Percentiles rank a stretch among this genome's conserved stretches.
Conservation (phyloP, 2,113 vertebrate species). For the Atlantisia rogersi region DNA sequence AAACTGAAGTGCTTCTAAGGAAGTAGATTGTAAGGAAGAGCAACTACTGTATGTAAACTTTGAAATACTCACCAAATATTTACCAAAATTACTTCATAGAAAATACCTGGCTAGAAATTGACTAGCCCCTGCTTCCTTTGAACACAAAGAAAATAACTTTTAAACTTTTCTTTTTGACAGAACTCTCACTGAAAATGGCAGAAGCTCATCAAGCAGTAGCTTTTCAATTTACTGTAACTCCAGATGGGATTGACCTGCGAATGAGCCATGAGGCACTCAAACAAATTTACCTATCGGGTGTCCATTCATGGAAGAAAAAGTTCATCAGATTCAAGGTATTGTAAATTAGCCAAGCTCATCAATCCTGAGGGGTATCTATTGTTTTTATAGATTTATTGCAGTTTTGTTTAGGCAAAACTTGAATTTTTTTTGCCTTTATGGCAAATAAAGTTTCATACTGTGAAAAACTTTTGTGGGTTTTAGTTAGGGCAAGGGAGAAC, state of each 20-base stretch:
- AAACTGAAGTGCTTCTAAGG: neutral
- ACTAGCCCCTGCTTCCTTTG: neutral
- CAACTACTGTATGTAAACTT: neutral
- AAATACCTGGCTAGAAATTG: neutral
- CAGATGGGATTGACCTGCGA: constrained; percentile 91
- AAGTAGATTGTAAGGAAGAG: neutral
- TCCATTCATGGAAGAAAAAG: constrained; percentile 95
- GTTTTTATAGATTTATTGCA: neutral
- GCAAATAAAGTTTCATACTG: neutral
- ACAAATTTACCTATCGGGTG: constrained; percentile 91
- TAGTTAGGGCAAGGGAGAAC: neutral
- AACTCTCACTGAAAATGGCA: constrained; percentile 80
- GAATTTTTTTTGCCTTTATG: neutral
- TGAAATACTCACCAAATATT: neutral
- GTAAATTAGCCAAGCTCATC: neutral
- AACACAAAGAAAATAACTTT: neutral
- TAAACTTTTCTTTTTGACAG: neutral
- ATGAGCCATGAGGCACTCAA: constrained; percentile 92
- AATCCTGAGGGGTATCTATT: neutral
- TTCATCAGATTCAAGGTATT: constrained; percentile 93
- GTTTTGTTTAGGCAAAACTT: neutral
- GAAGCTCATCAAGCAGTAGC: constrained; percentile 97
- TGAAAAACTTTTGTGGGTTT: neutral
- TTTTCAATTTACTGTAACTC: constrained; percentile 94
- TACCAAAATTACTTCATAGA: neutral